Percentiles rank a stretch among this genome's conserved stretches.
phyloP scores from a whole-genome alignment of 1,140 invertebrate species.

The Calephelis nemesis region DNA sequence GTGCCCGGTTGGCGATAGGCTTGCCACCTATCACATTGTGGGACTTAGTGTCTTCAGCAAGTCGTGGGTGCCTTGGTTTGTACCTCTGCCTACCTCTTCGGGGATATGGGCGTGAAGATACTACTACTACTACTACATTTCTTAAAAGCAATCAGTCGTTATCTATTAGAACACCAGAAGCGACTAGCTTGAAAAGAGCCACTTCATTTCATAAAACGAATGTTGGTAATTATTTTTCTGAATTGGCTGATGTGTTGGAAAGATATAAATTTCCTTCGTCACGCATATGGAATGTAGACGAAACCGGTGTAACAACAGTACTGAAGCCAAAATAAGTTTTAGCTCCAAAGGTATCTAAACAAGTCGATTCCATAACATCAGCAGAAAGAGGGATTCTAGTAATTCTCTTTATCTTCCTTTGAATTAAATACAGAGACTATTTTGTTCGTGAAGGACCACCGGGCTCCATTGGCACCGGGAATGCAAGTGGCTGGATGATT shows the following conservation, averaged over 20 bases:
- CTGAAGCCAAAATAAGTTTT: not conserved
- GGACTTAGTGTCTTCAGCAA: too few relatives aligned
- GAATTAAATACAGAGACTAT: not conserved
- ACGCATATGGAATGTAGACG: not conserved
- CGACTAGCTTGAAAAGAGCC: not conserved
- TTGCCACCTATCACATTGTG: too few relatives aligned
- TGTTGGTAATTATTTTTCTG: not conserved
- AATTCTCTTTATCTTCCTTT: not conserved
- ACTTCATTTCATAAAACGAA: not conserved
- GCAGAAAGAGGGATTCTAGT: not conserved
- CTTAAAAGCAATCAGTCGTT: not conserved
- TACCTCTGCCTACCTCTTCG: too few relatives aligned
- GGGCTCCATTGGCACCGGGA: not conserved
- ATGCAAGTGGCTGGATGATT: not conserved
- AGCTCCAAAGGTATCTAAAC: not conserved
- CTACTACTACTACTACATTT: too few relatives aligned
- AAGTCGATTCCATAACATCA: not conserved
- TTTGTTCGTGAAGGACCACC: not conserved
- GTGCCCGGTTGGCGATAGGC: too few relatives aligned
- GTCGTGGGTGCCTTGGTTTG: too few relatives aligned
- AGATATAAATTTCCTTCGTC: not conserved
- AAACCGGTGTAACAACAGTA: not conserved
- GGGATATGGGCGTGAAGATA: too few relatives aligned
- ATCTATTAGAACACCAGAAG: conserved; percentile 2
- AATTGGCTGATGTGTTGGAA: not conserved